These are phyloP conservation scores for Pristis pectinata DNA, from an alignment of 2,797 vertebrate genomes.

Conservation along the genomic window DNA sequence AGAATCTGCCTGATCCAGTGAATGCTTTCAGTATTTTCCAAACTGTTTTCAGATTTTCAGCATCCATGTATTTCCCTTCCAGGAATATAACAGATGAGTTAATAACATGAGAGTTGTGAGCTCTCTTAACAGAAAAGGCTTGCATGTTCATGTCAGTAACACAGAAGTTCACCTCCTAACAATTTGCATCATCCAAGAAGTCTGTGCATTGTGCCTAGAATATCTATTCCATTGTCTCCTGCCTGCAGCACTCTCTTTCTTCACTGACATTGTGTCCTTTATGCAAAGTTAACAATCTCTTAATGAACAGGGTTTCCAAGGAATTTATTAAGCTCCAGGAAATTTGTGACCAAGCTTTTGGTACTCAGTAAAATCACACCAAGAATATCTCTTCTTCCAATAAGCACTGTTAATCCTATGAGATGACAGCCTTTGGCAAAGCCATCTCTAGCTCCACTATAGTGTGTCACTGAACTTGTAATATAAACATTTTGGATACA, in stretches of 20 bases:
- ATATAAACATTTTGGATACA: not conserved
- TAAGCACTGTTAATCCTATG: not conserved
- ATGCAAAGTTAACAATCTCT: not conserved
- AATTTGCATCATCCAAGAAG: not conserved
- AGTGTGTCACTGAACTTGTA: not conserved
- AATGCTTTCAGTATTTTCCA: not conserved
- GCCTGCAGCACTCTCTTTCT: not conserved
- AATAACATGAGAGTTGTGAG: not conserved
- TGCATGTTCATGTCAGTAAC: not conserved
- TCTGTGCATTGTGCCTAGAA: not conserved
- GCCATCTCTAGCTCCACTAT: not conserved
- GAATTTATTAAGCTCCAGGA: conserved; percentile 9
- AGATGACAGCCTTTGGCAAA: not conserved
- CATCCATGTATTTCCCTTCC: not conserved
- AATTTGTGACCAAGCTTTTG: conserved; percentile 45
- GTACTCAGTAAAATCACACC: not conserved
- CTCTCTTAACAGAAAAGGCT: not conserved
- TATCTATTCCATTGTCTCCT: not conserved
- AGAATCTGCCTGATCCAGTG: not conserved
- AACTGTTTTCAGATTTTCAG: not conserved
- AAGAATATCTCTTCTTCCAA: not conserved
- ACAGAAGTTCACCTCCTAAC: not conserved
- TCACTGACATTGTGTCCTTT: not conserved
- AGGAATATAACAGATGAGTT: not conserved
- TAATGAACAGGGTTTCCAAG: not conserved